Evolutionary conservation across 2,113 vertebrate species (phyloP).

Genomic region (Connochaetes taurinus): DNA sequence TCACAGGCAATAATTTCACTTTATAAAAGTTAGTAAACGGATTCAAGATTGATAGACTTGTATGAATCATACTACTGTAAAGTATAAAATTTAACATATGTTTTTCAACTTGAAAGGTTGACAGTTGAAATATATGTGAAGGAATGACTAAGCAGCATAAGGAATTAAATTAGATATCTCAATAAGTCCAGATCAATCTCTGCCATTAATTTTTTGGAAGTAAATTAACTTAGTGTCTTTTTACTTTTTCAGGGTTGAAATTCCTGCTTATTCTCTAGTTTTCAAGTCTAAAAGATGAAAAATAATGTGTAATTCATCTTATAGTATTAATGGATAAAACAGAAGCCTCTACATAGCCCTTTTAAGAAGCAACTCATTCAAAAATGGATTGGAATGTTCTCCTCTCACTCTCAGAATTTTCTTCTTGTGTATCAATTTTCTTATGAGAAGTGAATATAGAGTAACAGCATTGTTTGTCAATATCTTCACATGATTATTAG

Average conservation of each 20-base stretch:
- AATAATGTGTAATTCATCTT: neutral
- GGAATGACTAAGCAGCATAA: neutral
- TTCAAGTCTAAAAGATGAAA: neutral
- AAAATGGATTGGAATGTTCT: slow-evolving; percentile 49
- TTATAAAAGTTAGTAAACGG: slow-evolving; percentile 35
- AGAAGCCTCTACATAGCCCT: neutral
- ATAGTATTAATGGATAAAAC: neutral
- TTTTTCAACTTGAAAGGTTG: slow-evolving; percentile 46
- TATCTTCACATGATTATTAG: slow-evolving; percentile 81
- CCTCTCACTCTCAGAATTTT: slow-evolving; percentile 57
- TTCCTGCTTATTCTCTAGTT: slow-evolving; percentile 33
- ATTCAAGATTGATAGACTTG: slow-evolving; percentile 6
- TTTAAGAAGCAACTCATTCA: neutral
- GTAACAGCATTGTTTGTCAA: slow-evolving; percentile 76
- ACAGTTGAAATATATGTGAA: slow-evolving; percentile 5
- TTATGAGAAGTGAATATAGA: slow-evolving; percentile 65
- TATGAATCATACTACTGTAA: neutral
- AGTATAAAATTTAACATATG: neutral
- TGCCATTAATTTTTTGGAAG: slow-evolving; percentile 12
- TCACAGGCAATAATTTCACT: slow-evolving; percentile 14
- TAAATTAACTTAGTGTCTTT: neutral
- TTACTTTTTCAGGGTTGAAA: neutral
- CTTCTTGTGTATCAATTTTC: slow-evolving; percentile 62
- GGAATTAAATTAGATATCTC: slow-evolving; percentile 26
- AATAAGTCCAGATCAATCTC: slow-evolving; percentile 1